Percentiles rank a stretch among this genome's conserved stretches.
These are phyloP conservation scores for Prietella phreatophila DNA, from an alignment of 2,113 vertebrate species.

Conservation along the genomic window DNA sequence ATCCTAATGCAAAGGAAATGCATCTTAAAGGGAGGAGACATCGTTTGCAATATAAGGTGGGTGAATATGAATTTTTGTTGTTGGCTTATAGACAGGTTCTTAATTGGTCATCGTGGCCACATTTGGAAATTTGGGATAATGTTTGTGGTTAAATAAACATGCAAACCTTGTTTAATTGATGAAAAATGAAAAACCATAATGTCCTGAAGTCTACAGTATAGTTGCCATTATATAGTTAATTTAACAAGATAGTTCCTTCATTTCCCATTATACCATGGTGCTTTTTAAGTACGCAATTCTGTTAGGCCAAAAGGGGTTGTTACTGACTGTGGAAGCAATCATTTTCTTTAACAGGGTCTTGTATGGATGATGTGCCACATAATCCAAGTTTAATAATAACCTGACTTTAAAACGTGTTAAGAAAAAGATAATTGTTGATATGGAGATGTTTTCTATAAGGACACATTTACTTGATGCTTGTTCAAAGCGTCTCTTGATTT, in stretches of 20 bases:
- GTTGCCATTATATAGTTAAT: background rate
- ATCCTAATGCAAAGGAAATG: conserved; percentile 98
- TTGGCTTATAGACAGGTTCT: background rate
- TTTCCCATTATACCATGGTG: background rate
- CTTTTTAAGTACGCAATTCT: background rate
- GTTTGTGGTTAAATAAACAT: background rate
- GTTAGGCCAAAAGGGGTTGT: background rate
- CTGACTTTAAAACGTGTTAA: background rate
- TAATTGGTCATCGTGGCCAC: background rate
- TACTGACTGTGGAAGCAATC: background rate
- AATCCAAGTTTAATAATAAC: background rate
- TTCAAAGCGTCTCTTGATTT: background rate
- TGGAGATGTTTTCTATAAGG: background rate
- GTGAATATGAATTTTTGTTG: conserved; percentile 7
- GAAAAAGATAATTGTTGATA: background rate
- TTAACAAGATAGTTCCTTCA: background rate
- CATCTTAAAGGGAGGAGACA: conserved; percentile 93
- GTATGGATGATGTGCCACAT: background rate
- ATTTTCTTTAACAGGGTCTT: background rate
- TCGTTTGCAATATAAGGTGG: conserved; percentile 94
- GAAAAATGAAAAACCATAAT: background rate
- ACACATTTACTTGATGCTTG: background rate
- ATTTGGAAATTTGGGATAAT: background rate
- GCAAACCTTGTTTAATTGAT: background rate
- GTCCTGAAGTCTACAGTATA: background rate